phyloP scores from a whole-genome alignment of 2,888 invertebrate genomes.

The Nysson spinosus region DNA sequence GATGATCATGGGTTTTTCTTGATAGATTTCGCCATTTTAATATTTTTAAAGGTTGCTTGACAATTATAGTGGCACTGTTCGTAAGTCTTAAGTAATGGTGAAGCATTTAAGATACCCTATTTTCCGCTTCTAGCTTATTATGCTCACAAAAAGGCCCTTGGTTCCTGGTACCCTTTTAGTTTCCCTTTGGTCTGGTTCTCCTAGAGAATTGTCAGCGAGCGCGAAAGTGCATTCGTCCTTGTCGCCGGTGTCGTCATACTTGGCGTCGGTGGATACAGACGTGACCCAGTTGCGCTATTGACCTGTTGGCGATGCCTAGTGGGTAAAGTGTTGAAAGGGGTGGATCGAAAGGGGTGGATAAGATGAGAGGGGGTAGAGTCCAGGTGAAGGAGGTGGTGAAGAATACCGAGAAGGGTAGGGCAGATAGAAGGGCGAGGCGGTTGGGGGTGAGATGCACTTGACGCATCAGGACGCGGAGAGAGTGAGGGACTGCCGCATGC shows the following conservation, averaged over 20 bases:
- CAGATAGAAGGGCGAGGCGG: slow-evolving; percentile 30
- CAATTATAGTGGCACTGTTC: too few relatives aligned
- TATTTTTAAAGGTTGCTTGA: too few relatives aligned
- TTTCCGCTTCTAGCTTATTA: too few relatives aligned
- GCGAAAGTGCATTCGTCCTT: slow-evolving; percentile 56
- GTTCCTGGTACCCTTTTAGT: too few relatives aligned
- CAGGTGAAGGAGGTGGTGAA: slow-evolving; percentile 52
- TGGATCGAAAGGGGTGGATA: slow-evolving; percentile 45
- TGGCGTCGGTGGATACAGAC: slow-evolving; percentile 47
- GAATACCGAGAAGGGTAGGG: slow-evolving; percentile 34
- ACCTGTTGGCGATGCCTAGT: slow-evolving; percentile 66
- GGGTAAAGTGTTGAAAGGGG: slow-evolving; percentile 58
- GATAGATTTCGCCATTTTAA: too few relatives aligned
- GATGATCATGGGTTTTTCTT: too few relatives aligned
- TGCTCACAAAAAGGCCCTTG: too few relatives aligned
- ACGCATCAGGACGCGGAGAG: slow-evolving; percentile 65
- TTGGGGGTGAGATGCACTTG: slow-evolving; percentile 64
- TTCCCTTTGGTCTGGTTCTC: slow-evolving; percentile 13
- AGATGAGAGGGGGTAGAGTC: slow-evolving; percentile 49
- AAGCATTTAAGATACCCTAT: too few relatives aligned
- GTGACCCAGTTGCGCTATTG: slow-evolving; percentile 71
- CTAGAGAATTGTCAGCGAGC: slow-evolving; percentile 34
- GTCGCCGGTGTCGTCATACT: slow-evolving; percentile 40
- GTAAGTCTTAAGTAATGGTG: too few relatives aligned
- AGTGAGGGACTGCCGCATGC: slow-evolving; percentile 66